Percentiles rank a stretch among this genome's conserved stretches.
These are phyloP conservation scores for Polypterus senegalus DNA, from an alignment of 2,113 vertebrate species.

Conservation along the genomic window DNA sequence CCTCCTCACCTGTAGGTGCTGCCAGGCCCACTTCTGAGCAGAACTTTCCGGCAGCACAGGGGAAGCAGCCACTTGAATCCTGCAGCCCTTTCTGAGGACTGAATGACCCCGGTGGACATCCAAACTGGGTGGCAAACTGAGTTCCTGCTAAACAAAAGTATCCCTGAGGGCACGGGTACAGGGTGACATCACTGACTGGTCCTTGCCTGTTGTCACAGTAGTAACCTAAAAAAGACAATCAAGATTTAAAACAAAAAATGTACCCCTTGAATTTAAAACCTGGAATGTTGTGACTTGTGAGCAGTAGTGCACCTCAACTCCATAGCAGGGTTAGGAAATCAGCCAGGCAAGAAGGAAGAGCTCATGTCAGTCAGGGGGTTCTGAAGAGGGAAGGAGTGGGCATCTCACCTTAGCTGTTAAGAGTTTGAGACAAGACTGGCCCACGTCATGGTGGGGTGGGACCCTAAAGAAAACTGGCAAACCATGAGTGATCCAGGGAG, in stretches of 20 bases:
- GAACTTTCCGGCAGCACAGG: constrained; percentile 66
- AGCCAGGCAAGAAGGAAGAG: neutral
- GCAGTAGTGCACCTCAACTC: too few species aligned
- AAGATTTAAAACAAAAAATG: neutral
- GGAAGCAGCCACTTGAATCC: constrained; percentile 43
- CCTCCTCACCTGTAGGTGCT: constrained; percentile 60
- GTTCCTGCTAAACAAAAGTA: constrained; percentile 77
- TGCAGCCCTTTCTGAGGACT: constrained; percentile 40
- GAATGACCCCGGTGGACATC: constrained; percentile 70
- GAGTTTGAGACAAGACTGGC: too few species aligned
- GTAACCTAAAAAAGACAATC: constrained; percentile 49
- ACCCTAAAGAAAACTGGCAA: too few species aligned
- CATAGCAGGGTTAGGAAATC: too few species aligned
- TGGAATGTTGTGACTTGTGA: too few species aligned
- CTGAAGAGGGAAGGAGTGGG: too few species aligned
- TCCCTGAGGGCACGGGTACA: constrained; percentile 60
- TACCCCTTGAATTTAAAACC: too few species aligned
- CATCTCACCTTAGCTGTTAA: too few species aligned
- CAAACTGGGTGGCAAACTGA: constrained; percentile 44
- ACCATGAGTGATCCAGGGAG: too few species aligned
- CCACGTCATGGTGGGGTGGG: too few species aligned
- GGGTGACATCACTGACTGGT: constrained; percentile 42
- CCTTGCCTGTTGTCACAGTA: constrained; percentile 60
- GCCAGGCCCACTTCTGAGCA: constrained; percentile 56
- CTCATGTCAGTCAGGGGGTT: neutral